A percentile compares a stretch with the other conserved stretches of the same genome.
Conservation (phyloP, 2,888 invertebrate genomes). For the Tinea trinotella region DNA sequence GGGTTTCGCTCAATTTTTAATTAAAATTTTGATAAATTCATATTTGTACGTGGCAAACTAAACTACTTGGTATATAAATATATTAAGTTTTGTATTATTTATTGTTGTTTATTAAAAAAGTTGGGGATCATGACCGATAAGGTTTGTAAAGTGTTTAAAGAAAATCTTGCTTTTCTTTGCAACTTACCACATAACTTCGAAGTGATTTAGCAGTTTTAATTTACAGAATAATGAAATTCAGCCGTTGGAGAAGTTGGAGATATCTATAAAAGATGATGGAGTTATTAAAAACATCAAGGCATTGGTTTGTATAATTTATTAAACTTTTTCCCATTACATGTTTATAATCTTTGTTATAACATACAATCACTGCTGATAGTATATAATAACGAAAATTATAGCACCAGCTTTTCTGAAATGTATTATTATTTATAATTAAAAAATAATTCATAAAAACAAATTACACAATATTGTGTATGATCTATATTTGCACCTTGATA, state of each 20-base stretch:
- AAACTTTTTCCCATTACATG: too few species aligned
- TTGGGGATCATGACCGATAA: neutral
- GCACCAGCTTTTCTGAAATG: too few species aligned
- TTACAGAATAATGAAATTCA: constrained; percentile 74
- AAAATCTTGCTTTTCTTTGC: too few species aligned
- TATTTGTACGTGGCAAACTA: neutral
- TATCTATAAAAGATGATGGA: constrained; percentile 64
- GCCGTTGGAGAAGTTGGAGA: constrained; percentile 63
- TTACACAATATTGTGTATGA: too few species aligned
- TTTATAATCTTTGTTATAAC: too few species aligned
- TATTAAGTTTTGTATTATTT: neutral
- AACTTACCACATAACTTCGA: neutral
- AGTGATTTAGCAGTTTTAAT: constrained; percentile 1
- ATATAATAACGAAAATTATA: too few species aligned
- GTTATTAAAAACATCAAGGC: constrained; percentile 71
- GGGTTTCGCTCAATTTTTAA: neutral
- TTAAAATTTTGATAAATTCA: neutral
- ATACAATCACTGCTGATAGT: too few species aligned
- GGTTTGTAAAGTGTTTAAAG: neutral
- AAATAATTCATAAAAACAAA: too few species aligned
- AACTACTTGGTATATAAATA: neutral
- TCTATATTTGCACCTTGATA: too few species aligned
- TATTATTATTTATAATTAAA: too few species aligned
- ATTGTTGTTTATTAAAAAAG: neutral
- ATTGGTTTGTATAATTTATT: constrained; percentile 73